phyloP scores from a whole-genome alignment of 2,797 vertebrate genomes.

The Myotis vivesi region DNA sequence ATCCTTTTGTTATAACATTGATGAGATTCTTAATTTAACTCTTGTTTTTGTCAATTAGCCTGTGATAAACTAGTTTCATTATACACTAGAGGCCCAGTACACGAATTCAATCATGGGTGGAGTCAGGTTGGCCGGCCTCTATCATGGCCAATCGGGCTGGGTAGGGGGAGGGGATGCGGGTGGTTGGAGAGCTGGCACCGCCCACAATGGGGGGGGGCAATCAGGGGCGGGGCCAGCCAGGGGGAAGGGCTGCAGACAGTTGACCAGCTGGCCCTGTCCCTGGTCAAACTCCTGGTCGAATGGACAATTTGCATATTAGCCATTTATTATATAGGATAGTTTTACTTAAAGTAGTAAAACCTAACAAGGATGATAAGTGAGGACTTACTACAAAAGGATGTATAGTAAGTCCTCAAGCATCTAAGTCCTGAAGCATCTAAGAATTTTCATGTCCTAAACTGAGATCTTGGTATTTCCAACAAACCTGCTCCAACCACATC shows the following conservation, averaged over 20 bases:
- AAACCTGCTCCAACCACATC: neutral
- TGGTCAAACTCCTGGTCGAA: too few species aligned
- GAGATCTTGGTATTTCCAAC: neutral
- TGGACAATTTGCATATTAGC: too few species aligned
- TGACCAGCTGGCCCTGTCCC: too few species aligned
- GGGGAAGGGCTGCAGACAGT: too few species aligned
- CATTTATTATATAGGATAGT: neutral
- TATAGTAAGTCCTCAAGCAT: too few species aligned
- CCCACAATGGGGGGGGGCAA: too few species aligned
- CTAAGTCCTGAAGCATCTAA: neutral
- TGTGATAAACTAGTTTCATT: neutral
- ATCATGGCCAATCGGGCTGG: too few species aligned
- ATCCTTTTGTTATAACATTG: neutral
- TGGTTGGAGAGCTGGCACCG: too few species aligned
- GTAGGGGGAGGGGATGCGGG: too few species aligned
- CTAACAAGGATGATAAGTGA: neutral
- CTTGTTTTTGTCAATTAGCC: neutral
- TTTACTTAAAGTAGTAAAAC: neutral
- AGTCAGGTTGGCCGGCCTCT: too few species aligned
- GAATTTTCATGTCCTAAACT: neutral
- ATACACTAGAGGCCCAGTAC: neutral
- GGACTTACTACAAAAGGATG: too few species aligned
- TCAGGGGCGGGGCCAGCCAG: rapidly evolving
- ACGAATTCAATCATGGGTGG: too few species aligned
- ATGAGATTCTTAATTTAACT: neutral